Conservation (phyloP, 2,888 invertebrate species). For the Eupithecia pulchellata region DNA sequence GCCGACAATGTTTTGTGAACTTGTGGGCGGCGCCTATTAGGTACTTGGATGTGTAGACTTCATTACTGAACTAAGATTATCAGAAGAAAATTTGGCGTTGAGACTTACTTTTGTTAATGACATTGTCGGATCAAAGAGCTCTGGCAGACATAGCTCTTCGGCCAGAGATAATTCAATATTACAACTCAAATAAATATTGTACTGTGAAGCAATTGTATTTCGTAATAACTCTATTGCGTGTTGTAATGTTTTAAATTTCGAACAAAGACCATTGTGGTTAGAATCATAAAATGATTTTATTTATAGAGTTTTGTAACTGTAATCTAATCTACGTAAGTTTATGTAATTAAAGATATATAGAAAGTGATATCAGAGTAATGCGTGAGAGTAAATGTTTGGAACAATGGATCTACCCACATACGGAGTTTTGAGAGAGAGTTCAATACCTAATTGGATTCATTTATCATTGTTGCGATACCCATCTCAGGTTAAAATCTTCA, state of each 20-base stretch:
- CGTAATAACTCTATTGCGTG: slow-evolving; percentile 5
- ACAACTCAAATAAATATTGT: neutral
- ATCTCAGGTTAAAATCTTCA: neutral
- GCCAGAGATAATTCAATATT: neutral
- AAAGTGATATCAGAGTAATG: slow-evolving; percentile 18
- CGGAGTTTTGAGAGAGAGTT: neutral
- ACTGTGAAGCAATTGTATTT: neutral
- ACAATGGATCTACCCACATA: neutral
- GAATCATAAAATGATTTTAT: slow-evolving; percentile 23
- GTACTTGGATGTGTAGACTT: neutral
- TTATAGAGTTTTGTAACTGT: slow-evolving; percentile 19
- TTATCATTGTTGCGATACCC: neutral
- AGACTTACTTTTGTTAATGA: neutral
- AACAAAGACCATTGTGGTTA: slow-evolving; percentile 18
- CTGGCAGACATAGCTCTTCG: no score
- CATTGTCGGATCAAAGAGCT: neutral
- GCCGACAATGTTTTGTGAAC: neutral
- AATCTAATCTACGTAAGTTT: slow-evolving; percentile 10
- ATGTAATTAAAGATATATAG: neutral
- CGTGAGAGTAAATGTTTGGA: slow-evolving; percentile 19
- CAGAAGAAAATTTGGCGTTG: neutral
- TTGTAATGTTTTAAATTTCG: slow-evolving; percentile 1
- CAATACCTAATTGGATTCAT: neutral
- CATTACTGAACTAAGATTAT: neutral
- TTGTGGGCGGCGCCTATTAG: neutral